Conservation (phyloP, 2,113 vertebrate species). For the Theropithecus gelada region DNA sequence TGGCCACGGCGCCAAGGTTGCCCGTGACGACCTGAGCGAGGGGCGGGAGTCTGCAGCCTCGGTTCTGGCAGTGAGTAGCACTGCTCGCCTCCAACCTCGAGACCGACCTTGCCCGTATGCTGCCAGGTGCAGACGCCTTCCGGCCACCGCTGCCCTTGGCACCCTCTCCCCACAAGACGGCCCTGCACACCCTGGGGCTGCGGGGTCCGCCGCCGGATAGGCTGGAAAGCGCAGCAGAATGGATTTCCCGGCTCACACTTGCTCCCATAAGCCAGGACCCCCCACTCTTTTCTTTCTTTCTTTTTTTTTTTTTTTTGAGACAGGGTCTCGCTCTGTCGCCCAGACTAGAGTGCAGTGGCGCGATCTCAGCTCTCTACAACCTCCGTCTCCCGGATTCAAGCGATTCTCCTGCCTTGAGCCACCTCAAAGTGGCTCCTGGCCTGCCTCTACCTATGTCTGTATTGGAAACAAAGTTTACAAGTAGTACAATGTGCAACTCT, state of each 20-base stretch:
- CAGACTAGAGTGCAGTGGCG: too few species aligned
- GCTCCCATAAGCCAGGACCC: neutral
- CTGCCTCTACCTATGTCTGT: too few species aligned
- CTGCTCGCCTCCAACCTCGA: neutral
- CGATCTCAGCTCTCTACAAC: too few species aligned
- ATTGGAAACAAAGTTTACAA: neutral
- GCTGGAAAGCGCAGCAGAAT: neutral
- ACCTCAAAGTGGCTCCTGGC: too few species aligned
- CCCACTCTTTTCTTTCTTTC: neutral
- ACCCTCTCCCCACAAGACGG: neutral
- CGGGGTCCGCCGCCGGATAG: neutral
- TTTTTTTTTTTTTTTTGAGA: neutral
- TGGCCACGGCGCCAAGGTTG: constrained; percentile 13
- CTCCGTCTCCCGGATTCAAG: too few species aligned
- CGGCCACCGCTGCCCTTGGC: neutral
- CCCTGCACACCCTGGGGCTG: neutral
- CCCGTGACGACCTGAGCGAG: constrained; percentile 16
- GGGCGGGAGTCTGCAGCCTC: neutral
- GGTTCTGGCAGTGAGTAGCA: neutral
- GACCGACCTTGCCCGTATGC: neutral
- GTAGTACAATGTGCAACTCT: neutral
- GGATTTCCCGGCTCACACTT: neutral
- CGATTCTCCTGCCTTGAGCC: too few species aligned
- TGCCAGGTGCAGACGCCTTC: neutral
- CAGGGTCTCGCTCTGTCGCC: too few species aligned